phyloP scores from a whole-genome alignment of 2,797 vertebrate species.

The Pangasius mekongensis region DNA sequence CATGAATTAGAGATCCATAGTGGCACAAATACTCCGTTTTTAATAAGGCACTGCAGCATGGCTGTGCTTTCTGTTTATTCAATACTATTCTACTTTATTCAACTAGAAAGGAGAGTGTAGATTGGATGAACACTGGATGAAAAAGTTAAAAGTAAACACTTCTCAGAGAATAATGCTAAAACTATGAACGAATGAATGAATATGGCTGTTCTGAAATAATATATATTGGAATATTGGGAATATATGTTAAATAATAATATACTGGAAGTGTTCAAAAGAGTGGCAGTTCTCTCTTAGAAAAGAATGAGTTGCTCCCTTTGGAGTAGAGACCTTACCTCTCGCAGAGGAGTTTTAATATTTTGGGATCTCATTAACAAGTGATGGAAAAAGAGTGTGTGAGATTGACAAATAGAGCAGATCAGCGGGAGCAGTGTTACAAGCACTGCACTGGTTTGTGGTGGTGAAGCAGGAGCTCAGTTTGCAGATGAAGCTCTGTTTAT shows the following conservation, averaged over 20 bases:
- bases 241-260: background rate
- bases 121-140: background rate
- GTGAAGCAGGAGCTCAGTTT: background rate
- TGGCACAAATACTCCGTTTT: constrained; percentile 20
- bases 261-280: background rate
- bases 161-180: background rate
- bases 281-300: background rate
- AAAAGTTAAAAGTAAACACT: background rate
- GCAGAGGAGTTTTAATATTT: background rate
- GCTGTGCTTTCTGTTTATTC: background rate
- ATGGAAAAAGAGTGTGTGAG: background rate
- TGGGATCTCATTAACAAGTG: background rate
- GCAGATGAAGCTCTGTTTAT: background rate
- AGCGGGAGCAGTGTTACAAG: background rate
- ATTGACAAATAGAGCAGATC: background rate
- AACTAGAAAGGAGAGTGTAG: background rate
- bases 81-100: constrained; percentile 1
- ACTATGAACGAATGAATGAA: background rate
- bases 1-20: constrained; percentile 13
- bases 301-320: background rate
- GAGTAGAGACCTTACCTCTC: background rate
- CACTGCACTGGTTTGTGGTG: background rate
- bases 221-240: background rate
- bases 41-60: constrained; percentile 6
- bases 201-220: background rate